These are phyloP conservation scores for Shinisaurus crocodilurus DNA, from an alignment of 2,113 vertebrate species.

Conservation along the genomic window DNA sequence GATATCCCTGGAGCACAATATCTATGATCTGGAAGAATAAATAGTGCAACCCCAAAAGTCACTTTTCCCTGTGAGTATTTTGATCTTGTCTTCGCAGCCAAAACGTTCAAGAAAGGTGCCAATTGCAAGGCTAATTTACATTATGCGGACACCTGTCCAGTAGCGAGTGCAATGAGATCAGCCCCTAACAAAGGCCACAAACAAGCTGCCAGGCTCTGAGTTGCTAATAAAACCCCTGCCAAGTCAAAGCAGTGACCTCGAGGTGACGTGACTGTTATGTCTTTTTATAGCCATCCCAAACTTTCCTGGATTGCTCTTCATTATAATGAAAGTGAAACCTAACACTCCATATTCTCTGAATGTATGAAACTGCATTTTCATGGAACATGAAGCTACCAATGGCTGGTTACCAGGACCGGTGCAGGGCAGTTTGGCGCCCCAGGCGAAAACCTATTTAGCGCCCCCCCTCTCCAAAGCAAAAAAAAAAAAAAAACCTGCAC, in stretches of 20 bases:
- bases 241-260: neutral
- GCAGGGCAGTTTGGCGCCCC: too few relatives aligned
- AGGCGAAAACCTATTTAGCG: too few relatives aligned
- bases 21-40: neutral
- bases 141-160: neutral
- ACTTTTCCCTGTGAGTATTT: neutral
- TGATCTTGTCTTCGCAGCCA: neutral
- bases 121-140: neutral
- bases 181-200: slow-evolving; percentile 38
- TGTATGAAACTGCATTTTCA: neutral
- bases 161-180: neutral
- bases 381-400: neutral
- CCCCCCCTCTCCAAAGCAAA: too few relatives aligned
- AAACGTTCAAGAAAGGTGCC: neutral
- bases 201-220: slow-evolving; percentile 25
- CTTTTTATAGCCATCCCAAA: slow-evolving; percentile 9
- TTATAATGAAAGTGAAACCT: neutral
- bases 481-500: too few relatives aligned
- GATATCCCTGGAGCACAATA: neutral
- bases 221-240: slow-evolving; percentile 34
- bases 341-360: neutral
- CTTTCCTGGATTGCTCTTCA: neutral
- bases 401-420: too few relatives aligned
- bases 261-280: neutral
- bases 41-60: neutral